These are phyloP conservation scores for Gallinago paraguaiae DNA, from an alignment of 2,113 vertebrate genomes.

Conservation along the genomic window DNA sequence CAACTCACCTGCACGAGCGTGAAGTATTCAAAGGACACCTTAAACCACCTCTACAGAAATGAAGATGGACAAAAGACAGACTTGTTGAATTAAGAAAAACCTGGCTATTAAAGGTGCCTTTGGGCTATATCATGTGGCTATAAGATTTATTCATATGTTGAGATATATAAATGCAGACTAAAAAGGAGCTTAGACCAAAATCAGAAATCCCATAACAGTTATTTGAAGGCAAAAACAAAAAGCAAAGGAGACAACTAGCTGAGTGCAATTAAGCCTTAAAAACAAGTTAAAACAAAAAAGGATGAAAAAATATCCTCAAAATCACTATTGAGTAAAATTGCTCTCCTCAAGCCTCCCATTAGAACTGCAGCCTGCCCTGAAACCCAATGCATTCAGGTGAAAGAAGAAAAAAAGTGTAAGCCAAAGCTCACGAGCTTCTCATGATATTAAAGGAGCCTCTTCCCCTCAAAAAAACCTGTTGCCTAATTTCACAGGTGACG, in stretches of 20 bases:
- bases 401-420: background rate
- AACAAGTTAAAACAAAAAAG: background rate
- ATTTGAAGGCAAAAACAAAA: background rate
- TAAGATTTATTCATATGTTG: background rate
- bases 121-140: background rate
- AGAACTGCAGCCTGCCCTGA: background rate
- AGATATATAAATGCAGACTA: background rate
- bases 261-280: background rate
- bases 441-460: background rate
- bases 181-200: background rate
- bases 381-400: background rate
- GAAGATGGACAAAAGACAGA: background rate
- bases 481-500: background rate
- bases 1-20: background rate
- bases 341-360: background rate
- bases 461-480: background rate
- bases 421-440: background rate
- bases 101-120: background rate
- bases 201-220: background rate
- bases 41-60: background rate
- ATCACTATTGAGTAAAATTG: background rate
- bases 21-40: background rate
- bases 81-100: background rate
- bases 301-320: background rate
- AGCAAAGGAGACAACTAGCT: background rate